Evolutionary conservation across 2,888 invertebrate species (phyloP), one percentile per base, ranked within the genome.

Genomic region (Crossocerus cetratus): DNA sequence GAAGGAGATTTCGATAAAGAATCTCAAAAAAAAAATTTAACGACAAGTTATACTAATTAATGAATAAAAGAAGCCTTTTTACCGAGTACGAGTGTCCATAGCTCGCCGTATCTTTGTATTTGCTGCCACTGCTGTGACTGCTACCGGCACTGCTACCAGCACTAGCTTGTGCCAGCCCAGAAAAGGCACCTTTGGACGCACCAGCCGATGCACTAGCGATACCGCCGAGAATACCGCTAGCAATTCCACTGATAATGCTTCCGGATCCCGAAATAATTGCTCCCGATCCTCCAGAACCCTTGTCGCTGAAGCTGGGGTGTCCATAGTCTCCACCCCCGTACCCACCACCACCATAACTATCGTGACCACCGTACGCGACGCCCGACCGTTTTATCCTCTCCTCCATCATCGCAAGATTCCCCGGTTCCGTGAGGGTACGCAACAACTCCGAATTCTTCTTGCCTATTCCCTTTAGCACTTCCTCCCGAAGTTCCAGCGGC

Each of bases 161-260:
- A 65, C 67, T 56, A 42, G 11, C 71, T 57, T 61, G 43, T 4
- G 69, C 65, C 0, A 82, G 68, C 44, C 74, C 43, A 49, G 78
- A 73, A 16, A 69, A 73, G 14, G 83, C 85, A 1, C 86, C 83
- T 49, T 84, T 83, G 11, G 86, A 86, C 0, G 86, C 83, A 18
- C 86, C 79, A 18, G 86, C 79, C 13, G 89, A 88, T 4, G 89
- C 84, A 8, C 88, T 86, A 18, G 85, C 85, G 2, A 90, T 79
- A n/a, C 89, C 87, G 2, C 86, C 83, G 23, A 90, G 75, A 44
- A 90, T 76, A 65, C 87, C 86, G 20, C 86, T 86, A 0, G 88
- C 88, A 44, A 90, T 86, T n/a, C 87, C 87, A 2, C 88, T 81
- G 3, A 89, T 74, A 62, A 90, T 83, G 13, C 85, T 81, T 1